Conservation (phyloP, 2,113 vertebrate genomes). For the Pavo muticus region DNA sequence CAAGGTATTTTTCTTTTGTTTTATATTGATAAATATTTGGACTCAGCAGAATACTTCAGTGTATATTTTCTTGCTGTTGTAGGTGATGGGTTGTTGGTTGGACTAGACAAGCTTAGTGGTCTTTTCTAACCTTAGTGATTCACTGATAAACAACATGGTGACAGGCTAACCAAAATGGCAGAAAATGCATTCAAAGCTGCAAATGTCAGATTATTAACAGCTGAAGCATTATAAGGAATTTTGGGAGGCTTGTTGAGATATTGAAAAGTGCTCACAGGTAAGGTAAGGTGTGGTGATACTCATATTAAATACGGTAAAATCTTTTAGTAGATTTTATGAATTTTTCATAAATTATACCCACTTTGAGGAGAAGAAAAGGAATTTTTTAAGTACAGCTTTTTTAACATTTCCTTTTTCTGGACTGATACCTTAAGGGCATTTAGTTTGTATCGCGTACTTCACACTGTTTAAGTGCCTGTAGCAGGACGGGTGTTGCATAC, state of each 20-base stretch:
- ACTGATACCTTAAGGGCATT: not conserved
- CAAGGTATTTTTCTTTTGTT: not conserved
- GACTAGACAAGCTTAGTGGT: too few species aligned
- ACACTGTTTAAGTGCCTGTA: conserved; percentile 3
- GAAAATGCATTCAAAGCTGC: not conserved
- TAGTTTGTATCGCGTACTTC: not conserved
- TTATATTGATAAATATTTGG: not conserved
- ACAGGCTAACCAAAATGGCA: not conserved
- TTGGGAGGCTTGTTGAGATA: not conserved
- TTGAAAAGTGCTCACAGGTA: not conserved
- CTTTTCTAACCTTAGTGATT: too few species aligned
- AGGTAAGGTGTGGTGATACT: not conserved
- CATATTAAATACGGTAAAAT: not conserved
- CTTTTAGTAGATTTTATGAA: not conserved
- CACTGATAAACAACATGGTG: not conserved
- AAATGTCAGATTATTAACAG: not conserved
- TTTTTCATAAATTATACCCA: conserved; percentile 1
- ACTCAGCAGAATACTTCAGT: not conserved
- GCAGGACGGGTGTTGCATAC: not conserved
- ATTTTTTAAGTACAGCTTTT: not conserved
- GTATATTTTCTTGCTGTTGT: not conserved
- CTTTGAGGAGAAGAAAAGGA: not conserved
- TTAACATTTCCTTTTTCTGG: not conserved
- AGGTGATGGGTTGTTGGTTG: too few species aligned
- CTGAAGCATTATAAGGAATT: not conserved